Percentiles rank a stretch among this genome's conserved stretches.
Conservation (phyloP, 2,888 invertebrate genomes). For the Tillus elongatus region DNA sequence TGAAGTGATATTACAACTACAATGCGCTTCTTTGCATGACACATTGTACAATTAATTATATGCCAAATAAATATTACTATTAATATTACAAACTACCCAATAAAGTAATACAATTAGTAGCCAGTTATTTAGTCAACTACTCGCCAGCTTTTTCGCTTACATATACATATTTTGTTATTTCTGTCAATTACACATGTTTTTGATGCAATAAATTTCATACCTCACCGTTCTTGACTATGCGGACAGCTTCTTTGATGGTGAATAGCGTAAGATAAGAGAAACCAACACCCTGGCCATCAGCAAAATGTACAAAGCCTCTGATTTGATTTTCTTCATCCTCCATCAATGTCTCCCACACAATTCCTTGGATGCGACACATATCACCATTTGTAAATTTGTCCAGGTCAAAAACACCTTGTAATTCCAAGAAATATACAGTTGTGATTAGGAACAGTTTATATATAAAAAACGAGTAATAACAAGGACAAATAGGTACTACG, state of each 20-base stretch:
- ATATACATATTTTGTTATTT: no score
- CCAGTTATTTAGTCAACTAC: no score
- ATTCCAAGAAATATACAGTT: conserved; percentile 8
- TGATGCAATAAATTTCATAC: conserved; percentile 37
- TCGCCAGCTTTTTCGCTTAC: no score
- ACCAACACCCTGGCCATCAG: conserved; percentile 65
- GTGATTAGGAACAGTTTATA: not conserved
- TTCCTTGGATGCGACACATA: conserved; percentile 67
- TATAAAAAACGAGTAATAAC: no score
- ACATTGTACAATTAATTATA: no score
- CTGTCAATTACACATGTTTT: not conserved
- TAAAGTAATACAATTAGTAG: no score
- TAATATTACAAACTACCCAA: no score
- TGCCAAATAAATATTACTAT: no score
- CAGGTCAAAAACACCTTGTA: conserved; percentile 66
- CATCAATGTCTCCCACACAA: conserved; percentile 68
- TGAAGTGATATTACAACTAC: no score
- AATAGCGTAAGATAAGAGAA: conserved; percentile 68
- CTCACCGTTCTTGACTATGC: conserved; percentile 74
- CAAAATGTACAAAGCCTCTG: conserved; percentile 68
- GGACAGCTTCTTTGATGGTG: conserved; percentile 67
- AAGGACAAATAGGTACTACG: no score
- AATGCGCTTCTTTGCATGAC: no score
- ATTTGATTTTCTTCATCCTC: conserved; percentile 76
- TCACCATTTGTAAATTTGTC: conserved; percentile 67